Evolutionary conservation across 2,797 vertebrate species (phyloP), one percentile per base, ranked within the genome.

Genomic region (Lithobates sylvaticus): DNA sequence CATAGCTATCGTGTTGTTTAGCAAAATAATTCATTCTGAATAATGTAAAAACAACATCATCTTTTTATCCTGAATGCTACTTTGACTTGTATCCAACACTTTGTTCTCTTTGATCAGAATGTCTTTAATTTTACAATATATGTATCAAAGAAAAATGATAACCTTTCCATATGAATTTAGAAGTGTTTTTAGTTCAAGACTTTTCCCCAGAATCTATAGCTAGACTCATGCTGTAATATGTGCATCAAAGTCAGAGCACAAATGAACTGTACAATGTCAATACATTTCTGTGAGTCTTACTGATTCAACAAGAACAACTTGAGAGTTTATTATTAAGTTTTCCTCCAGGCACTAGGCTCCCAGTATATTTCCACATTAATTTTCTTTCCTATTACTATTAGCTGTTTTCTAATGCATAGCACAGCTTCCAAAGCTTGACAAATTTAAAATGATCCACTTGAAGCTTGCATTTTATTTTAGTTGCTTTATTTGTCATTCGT

Each of bases 311-410:
- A 75, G 71, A 83, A 78, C 39, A 78, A 76, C 58, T 58, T 54
- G 58, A 78, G 81, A 78, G 54, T 78, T 74, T 87, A 75, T 81
- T 75, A 86, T 72, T 67, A 75, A 21, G 70, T 79, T 87, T 79
- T 84, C 81, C 86, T 87, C 58, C 69, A 76, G 86, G 86, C 85
- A 79, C 61, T 70, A 7, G 74, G 58, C 75, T 79, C 68, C 70
- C 32, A 84, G 58, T 79, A 75, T 84, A 69, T 83, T 47, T 58
- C 75, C 86, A 83, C 76, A 87, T 79, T 83, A 58, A 87, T 87
- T 87, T 87, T 75, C 76, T 84, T 73, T 84, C 81, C 81, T 84
- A 83, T 87, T 83, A 58, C 86, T 79, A 87, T 78, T 79, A 83
- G 81, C 69, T 74, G 26, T 70, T 83, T 67, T 44, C 34, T 87